Evolutionary conservation across 37 sponge, comb jelly and placozoan genomes (phyloP).

Genomic region (Haliclona indistincta): DNA sequence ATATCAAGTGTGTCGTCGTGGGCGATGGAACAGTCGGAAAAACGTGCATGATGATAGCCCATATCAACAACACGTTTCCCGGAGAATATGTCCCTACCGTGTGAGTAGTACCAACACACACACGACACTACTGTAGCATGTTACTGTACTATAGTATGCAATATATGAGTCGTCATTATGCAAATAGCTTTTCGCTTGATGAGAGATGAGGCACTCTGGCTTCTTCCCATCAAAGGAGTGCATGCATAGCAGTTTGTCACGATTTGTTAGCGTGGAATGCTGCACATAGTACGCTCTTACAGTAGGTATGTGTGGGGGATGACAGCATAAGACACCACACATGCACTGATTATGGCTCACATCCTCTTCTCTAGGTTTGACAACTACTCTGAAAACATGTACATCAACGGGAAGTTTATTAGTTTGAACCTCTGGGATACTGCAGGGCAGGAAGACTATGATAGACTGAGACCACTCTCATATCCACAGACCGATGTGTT

Average conservation of each 20-base stretch:
- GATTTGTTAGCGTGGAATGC: too few relatives aligned
- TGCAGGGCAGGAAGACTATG: slow-evolving; percentile 91
- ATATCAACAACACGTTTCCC: slow-evolving; percentile 91
- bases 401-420: slow-evolving; percentile 56
- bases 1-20: slow-evolving; percentile 92
- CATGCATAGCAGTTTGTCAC: too few relatives aligned
- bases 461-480: slow-evolving; percentile 87
- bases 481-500: slow-evolving; percentile 92
- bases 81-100: slow-evolving; percentile 97
- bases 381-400: slow-evolving; percentile 89
- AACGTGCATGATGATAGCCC: slow-evolving; percentile 92
- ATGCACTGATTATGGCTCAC: too few relatives aligned
- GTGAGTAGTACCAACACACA: slow-evolving; percentile 38
- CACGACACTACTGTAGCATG: neutral
- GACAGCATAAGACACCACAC: too few relatives aligned
- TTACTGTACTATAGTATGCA: neutral
- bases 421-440: slow-evolving; percentile 90
- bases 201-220: too few relatives aligned
- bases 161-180: neutral
- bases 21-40: slow-evolving; percentile 98
- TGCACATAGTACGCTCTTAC: too few relatives aligned
- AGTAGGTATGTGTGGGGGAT: too few relatives aligned
- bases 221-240: too few relatives aligned
- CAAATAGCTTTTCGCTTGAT: too few relatives aligned
- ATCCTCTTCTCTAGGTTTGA: slow-evolving; percentile 66